These are phyloP conservation scores for Coluber constrictor DNA, from an alignment of 2,797 vertebrate genomes.

Conservation along the genomic window DNA sequence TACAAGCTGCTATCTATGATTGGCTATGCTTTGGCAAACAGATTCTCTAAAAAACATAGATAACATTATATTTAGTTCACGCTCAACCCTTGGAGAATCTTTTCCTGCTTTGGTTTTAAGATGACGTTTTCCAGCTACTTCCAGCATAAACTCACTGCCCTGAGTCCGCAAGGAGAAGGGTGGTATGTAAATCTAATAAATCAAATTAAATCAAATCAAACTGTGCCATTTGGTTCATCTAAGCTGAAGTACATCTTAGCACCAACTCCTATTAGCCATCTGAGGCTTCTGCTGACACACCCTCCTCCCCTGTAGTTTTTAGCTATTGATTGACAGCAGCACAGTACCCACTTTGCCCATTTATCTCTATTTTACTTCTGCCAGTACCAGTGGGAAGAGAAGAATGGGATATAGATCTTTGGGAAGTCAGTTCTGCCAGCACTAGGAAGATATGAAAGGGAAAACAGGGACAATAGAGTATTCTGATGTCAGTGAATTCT, in stretches of 20 bases:
- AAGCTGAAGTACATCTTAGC: neutral
- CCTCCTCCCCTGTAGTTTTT: neutral
- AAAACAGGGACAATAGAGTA: neutral
- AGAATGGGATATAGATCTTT: neutral
- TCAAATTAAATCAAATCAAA: no score
- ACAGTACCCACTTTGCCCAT: neutral
- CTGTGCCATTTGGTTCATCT: neutral
- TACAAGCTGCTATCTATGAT: neutral
- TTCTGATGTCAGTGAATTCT: neutral
- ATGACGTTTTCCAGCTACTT: neutral
- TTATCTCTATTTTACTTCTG: neutral
- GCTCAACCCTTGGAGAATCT: neutral
- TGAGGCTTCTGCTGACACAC: neutral
- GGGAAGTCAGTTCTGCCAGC: neutral
- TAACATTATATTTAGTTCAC: neutral
- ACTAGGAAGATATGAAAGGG: neutral
- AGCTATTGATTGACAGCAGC: neutral
- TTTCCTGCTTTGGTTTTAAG: neutral
- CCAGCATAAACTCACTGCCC: neutral
- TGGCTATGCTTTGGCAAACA: neutral
- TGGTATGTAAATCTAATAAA: no score
- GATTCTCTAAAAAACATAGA: neutral
- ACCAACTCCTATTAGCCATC: neutral
- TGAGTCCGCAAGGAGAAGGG: no score
- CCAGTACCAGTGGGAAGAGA: neutral